phyloP scores from a whole-genome alignment of 2,888 invertebrate genomes.

The Polymixis lichenea region DNA sequence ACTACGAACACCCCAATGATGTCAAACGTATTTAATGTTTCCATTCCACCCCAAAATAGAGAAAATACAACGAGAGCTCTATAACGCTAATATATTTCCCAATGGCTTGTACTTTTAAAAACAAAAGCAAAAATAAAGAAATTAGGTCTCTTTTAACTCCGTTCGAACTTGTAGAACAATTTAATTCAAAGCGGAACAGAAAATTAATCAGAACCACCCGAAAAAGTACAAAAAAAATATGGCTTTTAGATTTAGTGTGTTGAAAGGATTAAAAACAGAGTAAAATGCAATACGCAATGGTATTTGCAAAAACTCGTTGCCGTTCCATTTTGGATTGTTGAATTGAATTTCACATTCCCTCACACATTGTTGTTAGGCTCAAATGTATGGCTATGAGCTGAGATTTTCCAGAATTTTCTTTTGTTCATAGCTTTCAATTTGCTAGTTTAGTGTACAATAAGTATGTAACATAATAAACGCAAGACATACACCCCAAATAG shows the following conservation, averaged over 20 bases:
- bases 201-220: constrained; percentile 17
- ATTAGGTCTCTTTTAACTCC: constrained; percentile 2
- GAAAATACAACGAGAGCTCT: neutral
- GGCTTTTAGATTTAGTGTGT: constrained; percentile 26
- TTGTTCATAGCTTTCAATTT: too few species aligned
- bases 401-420: neutral
- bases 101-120: neutral
- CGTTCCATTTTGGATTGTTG: constrained; percentile 15
- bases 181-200: constrained; percentile 23
- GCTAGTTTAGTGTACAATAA: too few species aligned
- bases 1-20: too few species aligned
- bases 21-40: neutral
- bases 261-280: constrained; percentile 19
- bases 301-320: constrained; percentile 8
- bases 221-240: constrained; percentile 26
- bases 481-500: too few species aligned
- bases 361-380: constrained; percentile 17
- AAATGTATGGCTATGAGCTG: neutral
- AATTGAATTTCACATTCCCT: constrained; percentile 30
- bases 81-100: neutral
- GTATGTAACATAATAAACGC: too few species aligned
- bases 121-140: neutral
- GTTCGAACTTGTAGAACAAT: constrained; percentile 31
- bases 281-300: constrained; percentile 13
- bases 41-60: neutral